Evolutionary conservation across 1,140 invertebrate genomes (phyloP).

Genomic region (Zaprionus taronus): DNA sequence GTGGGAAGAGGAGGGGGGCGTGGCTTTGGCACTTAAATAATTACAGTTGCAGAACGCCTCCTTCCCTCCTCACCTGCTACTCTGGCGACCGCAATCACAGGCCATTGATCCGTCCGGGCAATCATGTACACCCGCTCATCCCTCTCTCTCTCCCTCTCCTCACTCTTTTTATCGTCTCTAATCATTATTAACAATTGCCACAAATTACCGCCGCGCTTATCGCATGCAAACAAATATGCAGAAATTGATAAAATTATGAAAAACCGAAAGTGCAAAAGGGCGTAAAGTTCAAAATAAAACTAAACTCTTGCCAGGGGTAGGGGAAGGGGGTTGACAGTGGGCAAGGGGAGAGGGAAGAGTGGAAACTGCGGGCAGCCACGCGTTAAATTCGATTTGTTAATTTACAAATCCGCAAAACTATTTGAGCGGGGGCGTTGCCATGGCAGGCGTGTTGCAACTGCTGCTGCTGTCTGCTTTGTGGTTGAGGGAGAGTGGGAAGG

Average conservation of each 20-base stretch:
- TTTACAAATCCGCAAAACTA: slow-evolving; percentile 82
- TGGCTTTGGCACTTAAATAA: slow-evolving; percentile 47
- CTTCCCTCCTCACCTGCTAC: background rate
- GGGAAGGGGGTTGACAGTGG: slow-evolving; percentile 13
- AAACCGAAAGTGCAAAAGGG: slow-evolving; percentile 53
- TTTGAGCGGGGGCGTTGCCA: slow-evolving; percentile 59
- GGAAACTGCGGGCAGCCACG: slow-evolving; percentile 56
- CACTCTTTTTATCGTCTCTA: slow-evolving; percentile 59
- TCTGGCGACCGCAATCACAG: slow-evolving; percentile 67
- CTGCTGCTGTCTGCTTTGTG: slow-evolving; percentile 66
- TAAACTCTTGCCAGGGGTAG: slow-evolving; percentile 22
- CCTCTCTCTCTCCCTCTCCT: background rate
- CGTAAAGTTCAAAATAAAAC: slow-evolving; percentile 53
- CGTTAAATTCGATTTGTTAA: slow-evolving; percentile 82
- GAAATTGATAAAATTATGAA: slow-evolving; percentile 68
- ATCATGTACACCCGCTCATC: slow-evolving; percentile 8
- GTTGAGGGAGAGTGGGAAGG: slow-evolving; percentile 28
- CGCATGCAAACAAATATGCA: slow-evolving; percentile 65
- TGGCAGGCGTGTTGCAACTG: background rate
- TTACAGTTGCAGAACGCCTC: slow-evolving; percentile 12
- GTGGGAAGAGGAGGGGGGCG: slow-evolving; percentile 6
- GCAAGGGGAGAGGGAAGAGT: background rate
- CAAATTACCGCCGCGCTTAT: slow-evolving; percentile 72
- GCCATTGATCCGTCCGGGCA: slow-evolving; percentile 65
- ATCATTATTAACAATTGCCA: slow-evolving; percentile 81